phyloP scores from a whole-genome alignment of 2,888 invertebrate species.

The Anoplius nigerrimus region DNA sequence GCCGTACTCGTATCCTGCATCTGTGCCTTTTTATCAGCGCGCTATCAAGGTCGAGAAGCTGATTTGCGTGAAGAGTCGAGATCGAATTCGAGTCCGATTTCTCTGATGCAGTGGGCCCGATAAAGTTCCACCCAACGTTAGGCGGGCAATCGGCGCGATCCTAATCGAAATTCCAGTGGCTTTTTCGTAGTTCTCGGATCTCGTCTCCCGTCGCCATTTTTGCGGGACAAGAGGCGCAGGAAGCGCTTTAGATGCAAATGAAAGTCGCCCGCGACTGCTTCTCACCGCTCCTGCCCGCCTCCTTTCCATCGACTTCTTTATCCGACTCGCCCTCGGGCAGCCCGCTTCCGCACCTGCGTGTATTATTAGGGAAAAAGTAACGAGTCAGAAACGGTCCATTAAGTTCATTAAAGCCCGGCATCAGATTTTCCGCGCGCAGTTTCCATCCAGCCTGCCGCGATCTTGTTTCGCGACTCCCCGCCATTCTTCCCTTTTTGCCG shows the following conservation, averaged over 20 bases:
- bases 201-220: slow-evolving; percentile 12
- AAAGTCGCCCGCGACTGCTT: slow-evolving; percentile 15
- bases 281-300: background rate
- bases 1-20: too few species aligned
- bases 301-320: slow-evolving; percentile 2
- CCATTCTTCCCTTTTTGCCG: too few species aligned
- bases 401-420: slow-evolving; percentile 22
- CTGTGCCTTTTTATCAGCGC: too few species aligned
- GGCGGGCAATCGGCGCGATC: slow-evolving; percentile 4
- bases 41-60: too few species aligned
- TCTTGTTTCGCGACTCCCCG: slow-evolving; percentile 16
- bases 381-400: slow-evolving; percentile 20
- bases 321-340: slow-evolving; percentile 2
- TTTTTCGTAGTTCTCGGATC: slow-evolving; percentile 7
- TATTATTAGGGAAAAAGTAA: slow-evolving; percentile 6
- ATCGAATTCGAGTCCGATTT: too few species aligned
- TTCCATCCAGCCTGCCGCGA: slow-evolving; percentile 31
- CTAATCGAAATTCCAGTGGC: slow-evolving; percentile 6
- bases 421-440: slow-evolving; percentile 26
- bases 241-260: slow-evolving; percentile 31
- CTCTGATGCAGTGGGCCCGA: too few species aligned
- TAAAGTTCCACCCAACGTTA: slow-evolving; percentile 9
- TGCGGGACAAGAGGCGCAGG: slow-evolving; percentile 1
- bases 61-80: too few species aligned
- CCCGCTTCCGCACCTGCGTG: background rate